Base-by-base conservation (phyloP, 1,140 invertebrate species). In the Mycetomoellerius zeteki region DNA sequence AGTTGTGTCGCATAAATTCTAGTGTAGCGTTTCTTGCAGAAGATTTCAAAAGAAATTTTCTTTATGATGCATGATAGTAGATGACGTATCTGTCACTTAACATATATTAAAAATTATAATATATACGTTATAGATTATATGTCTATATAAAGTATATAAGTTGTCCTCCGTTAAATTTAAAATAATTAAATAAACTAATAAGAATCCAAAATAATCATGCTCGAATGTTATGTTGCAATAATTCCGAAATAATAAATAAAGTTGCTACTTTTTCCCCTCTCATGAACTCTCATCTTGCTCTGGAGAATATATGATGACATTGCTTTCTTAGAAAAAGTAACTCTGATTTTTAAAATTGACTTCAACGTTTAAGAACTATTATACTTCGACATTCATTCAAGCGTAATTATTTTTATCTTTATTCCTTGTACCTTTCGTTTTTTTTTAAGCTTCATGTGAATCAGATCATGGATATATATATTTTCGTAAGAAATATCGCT, bases 1-100 rank as follows among this genome's bases (percentile, higher is more conserved):
- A 77, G 12, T 77, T 43, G 30, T 77, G 30, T 77, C 14, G 2
- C 4, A 12, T 47, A 76, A 76, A 76, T 37, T 58, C 5, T 56
- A 16, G 19, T 37, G 12, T 6, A 10, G 27, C 8, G 10, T 78
- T 78, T 43, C 12, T 78, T 78, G 37, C 37, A 64, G 24, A 77
- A 77, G 64, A 78, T 47, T 43, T 37, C 6, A 0, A 8, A 76
- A 37, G n/a, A 33, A 58, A 76, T 8, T 58, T 58, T 58, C 2
- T 21, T 65, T 65, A 65, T 37, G 10, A 6, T 7, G 19, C 1
- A 65, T 12, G 65, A 47, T 37, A 24, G 21, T n/a, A 50, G 3
- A 4, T 19, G n/a, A 43, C 12, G 5, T 24, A 24, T 50, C 43
- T 10, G 19, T 12, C 33, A 21, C n/a, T 43, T 21, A n/a, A 24